Base-by-base conservation (phyloP, 2,797 vertebrate genomes). In the Parotocinclus haroldoi region DNA sequence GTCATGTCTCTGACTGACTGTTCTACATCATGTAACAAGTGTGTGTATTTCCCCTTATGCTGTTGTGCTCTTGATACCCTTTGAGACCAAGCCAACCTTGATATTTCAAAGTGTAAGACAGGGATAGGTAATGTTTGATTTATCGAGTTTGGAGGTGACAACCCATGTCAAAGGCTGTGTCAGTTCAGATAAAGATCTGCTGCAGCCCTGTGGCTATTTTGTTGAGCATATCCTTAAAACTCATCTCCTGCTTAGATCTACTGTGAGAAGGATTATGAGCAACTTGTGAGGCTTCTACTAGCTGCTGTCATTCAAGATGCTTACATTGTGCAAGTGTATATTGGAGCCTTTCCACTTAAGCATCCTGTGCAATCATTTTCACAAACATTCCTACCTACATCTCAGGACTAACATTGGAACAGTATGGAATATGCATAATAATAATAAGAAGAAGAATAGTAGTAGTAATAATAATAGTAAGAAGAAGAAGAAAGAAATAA, bases 111-210 rank as follows among this genome's bases (percentile, higher is more conserved):
- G 58, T 76, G 52, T 71, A 56, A 66, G 69, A 67, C 64, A 70
- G 57, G 44, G 58, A 58, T 69, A 55, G 53, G 63, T 68, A 61
- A 68, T 68, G 69, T 72, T 71, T 68, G 66, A 64, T 54, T 74
- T 72, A 76, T 72, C 71, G 72, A 65, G 60, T 60, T 55, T 19
- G 58, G 67, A 72, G 49, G 66, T 77, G 74, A 78, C 76, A 71
- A 68, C 60, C 58, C 67, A 67, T 66, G 69, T 72, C 74, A 80
- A 73, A 75, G 61, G 60, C 69, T 66, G 57, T 61, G 66, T 73
- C 72, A 63, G 51, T 12, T 51, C 61, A 68, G 68, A 82, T 78
- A 71, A 62, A 67, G 63, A 72, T 69, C 76, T 64, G 14, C 49
- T 58, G n/a, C 13, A 27, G 50, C 42, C 61, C 38, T 36, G 19